A percentile compares a stretch with the other conserved stretches of the same genome.
Conservation (phyloP, 2,113 vertebrate species). For the Pachycephala philippinensis region DNA sequence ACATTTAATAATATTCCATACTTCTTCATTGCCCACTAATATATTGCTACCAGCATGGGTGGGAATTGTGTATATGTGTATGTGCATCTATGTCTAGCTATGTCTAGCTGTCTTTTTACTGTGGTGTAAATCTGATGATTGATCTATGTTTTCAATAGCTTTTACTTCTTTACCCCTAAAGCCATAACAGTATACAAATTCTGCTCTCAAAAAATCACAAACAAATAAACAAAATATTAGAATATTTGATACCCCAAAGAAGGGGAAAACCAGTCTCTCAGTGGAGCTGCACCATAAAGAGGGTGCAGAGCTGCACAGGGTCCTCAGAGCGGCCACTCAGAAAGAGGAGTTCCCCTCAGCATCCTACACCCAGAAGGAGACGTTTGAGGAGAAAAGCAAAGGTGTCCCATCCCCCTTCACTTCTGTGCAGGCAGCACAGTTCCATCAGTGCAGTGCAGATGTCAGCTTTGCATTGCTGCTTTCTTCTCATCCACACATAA, state of each 20-base stretch:
- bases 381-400: not conserved
- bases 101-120: not conserved
- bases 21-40: not conserved
- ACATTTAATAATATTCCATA: not conserved
- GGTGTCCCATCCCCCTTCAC: not conserved
- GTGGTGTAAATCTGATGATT: not conserved
- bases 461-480: not conserved
- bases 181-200: not conserved
- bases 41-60: not conserved
- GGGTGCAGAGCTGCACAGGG: too few species aligned
- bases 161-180: not conserved
- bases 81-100: not conserved
- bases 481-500: rapidly evolving
- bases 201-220: not conserved
- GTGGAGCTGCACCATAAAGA: not conserved
- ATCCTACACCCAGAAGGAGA: not conserved
- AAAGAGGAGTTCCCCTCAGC: not conserved
- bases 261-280: not conserved
- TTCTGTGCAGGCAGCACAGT: not conserved
- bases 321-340: not conserved
- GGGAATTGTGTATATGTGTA: not conserved
- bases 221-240: not conserved
- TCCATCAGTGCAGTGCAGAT: not conserved
- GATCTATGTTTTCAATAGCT: not conserved
- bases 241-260: not conserved